phyloP scores from a whole-genome alignment of 2,888 invertebrate species.

The Calliopum simillimum region DNA sequence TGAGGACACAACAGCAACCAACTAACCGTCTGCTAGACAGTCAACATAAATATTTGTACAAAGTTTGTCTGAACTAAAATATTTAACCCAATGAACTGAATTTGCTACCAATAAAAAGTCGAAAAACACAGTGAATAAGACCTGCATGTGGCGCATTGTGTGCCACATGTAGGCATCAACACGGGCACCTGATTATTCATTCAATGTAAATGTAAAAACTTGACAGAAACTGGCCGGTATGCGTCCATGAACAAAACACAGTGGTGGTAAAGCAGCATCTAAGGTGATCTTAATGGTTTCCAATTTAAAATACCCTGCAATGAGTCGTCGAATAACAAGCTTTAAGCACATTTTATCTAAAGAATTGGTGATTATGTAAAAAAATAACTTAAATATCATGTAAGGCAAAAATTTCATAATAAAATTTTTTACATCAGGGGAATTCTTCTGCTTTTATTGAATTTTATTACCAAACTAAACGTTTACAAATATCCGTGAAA shows the following conservation, averaged over 20 bases:
- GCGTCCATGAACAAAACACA: background rate
- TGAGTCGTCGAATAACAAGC: background rate
- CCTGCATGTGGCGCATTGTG: background rate
- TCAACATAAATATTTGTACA: background rate
- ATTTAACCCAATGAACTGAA: slow-evolving; percentile 11
- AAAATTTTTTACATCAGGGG: no score
- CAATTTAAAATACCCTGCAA: background rate
- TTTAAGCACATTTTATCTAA: no score
- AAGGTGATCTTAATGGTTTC: slow-evolving; percentile 1
- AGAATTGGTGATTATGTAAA: no score
- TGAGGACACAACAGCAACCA: background rate
- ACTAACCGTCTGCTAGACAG: no score
- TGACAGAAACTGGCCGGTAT: background rate
- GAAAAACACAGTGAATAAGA: background rate
- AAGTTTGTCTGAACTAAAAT: background rate
- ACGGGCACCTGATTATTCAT: slow-evolving; percentile 9
- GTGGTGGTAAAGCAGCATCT: background rate
- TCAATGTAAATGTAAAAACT: background rate
- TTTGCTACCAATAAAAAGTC: background rate
- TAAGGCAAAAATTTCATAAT: no score
- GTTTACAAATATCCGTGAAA: no score
- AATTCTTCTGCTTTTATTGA: no score
- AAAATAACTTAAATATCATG: no score
- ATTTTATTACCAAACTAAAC: no score
- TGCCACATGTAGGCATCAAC: slow-evolving; percentile 1